Evolutionary conservation across 2,113 vertebrate genomes (phyloP).

Genomic region (Clupea harengus): DNA sequence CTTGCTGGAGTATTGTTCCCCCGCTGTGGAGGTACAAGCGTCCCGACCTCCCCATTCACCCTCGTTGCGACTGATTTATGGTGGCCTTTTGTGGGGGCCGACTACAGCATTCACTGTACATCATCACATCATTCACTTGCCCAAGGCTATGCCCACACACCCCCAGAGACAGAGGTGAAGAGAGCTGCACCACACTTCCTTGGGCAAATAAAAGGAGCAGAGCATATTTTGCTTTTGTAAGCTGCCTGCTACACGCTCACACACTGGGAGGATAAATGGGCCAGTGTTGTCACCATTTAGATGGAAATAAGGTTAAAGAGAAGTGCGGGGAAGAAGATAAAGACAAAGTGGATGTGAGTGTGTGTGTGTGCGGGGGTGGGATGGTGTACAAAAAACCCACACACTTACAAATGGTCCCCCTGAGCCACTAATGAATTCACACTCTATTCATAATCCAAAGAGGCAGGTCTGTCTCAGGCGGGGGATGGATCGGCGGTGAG

Average conservation of each 20-base stretch:
- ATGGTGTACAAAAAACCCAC: constrained; percentile 13
- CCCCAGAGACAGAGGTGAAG: constrained; percentile 20
- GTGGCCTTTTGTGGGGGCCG: constrained; percentile 49
- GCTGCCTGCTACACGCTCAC: constrained; percentile 26
- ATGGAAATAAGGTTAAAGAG: constrained; percentile 60
- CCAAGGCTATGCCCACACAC: constrained; percentile 51
- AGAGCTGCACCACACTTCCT: no score
- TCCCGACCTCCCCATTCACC: constrained; percentile 64
- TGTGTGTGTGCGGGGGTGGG: not conserved
- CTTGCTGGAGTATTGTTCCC: not conserved
- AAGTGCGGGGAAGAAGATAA: not conserved
- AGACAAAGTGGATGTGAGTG: not conserved
- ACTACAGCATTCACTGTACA: constrained; percentile 64
- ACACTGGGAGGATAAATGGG: constrained; percentile 56
- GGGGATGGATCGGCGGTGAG: constrained; percentile 17
- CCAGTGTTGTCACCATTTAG: constrained; percentile 53
- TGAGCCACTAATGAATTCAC: constrained; percentile 22
- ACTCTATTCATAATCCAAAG: constrained; percentile 30
- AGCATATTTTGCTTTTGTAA: constrained; percentile 50
- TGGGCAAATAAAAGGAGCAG: constrained; percentile 41
- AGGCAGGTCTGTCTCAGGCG: not conserved
- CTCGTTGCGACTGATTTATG: constrained; percentile 68
- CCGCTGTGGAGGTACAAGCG: constrained; percentile 32
- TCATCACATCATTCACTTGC: constrained; percentile 53
- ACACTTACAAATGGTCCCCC: constrained; percentile 28